Evolutionary conservation across 2,888 invertebrate genomes (phyloP).

Genomic region (Trisateles emortualis): DNA sequence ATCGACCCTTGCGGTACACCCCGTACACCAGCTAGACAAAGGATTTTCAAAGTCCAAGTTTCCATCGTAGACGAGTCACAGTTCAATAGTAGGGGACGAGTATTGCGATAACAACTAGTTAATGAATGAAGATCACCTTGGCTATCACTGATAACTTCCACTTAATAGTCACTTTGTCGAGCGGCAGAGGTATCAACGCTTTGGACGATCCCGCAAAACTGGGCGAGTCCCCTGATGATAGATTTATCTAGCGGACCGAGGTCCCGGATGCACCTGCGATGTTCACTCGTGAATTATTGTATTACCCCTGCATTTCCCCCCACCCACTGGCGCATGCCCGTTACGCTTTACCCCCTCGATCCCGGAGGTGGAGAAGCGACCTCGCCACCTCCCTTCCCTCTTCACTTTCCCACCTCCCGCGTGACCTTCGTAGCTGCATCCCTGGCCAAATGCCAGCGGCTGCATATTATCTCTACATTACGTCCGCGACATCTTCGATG

Average conservation of each 20-base stretch:
- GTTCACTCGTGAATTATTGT: slow-evolving; percentile 67
- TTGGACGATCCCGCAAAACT: slow-evolving; percentile 24
- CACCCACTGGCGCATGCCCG: slow-evolving; percentile 30
- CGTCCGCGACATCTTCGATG: slow-evolving; percentile 34
- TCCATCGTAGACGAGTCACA: not conserved
- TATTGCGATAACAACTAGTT: slow-evolving; percentile 13
- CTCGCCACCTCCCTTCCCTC: slow-evolving; percentile 33
- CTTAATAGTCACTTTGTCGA: slow-evolving; percentile 24
- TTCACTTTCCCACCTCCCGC: slow-evolving; percentile 37
- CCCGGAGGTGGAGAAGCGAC: slow-evolving; percentile 36
- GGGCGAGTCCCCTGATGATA: slow-evolving; percentile 36
- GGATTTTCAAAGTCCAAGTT: slow-evolving; percentile 2
- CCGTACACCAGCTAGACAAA: no score
- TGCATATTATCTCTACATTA: slow-evolving; percentile 51
- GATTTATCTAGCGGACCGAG: slow-evolving; percentile 29
- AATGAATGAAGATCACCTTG: slow-evolving; percentile 42
- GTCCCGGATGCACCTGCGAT: slow-evolving; percentile 77
- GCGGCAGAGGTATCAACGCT: slow-evolving; percentile 16
- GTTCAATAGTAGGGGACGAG: not conserved
- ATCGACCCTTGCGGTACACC: not conserved
- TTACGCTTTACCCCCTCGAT: slow-evolving; percentile 25
- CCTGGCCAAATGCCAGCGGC: slow-evolving; percentile 73
- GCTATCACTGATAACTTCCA: slow-evolving; percentile 35
- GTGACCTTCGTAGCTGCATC: slow-evolving; percentile 79
- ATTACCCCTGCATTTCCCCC: slow-evolving; percentile 42